Evolutionary conservation across 2,797 vertebrate genomes (phyloP), one percentile per base, ranked within the genome.

Genomic region (Bryconaethiops microstoma): DNA sequence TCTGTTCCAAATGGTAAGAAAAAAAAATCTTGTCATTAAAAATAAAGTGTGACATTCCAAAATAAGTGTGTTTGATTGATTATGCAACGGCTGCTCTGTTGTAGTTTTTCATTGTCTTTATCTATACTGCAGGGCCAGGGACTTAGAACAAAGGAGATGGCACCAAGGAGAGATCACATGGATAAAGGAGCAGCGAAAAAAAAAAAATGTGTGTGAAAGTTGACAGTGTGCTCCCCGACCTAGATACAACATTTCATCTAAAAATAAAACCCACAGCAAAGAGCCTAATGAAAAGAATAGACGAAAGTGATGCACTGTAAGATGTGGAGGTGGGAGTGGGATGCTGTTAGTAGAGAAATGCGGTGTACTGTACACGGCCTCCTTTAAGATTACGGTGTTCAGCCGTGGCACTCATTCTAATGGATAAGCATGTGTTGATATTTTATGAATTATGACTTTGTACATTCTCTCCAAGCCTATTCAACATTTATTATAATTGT

Each of bases 201-300:
- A 50, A 81, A 86, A 91, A 91, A 85, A 86, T 83, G 86, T 89
- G 86, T 89, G 90, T 89, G 92, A 82, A 91, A 83, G 88, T 90
- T 90, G 88, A 87, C 82, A 91, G 89, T 87, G 86, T 86, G 89
- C 88, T 90, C 88, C 87, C 86, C 87, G 91, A 92, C 85, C 91
- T 88, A 88, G 87, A 91, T 91, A 91, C 92, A 90, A 90, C 87
- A 88, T 92, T 92, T 93, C 88, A 93, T 93, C 90, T 92, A 92
- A 93, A 95, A 93, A 94, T 93, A 93, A 82, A 85, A 77, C 77
- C 80, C 17, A 71, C 62, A 63, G 70, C 29, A 78, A 74, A 73
- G 79, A 92, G 91, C 90, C 91, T 87, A 86, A 88, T 85, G 87
- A 89, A 90, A 89, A 89, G 90, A 91, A 90, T 60, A 90, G 86